Evolutionary conservation across 2,888 invertebrate genomes (phyloP).

Genomic region (Mythimna ferrago): DNA sequence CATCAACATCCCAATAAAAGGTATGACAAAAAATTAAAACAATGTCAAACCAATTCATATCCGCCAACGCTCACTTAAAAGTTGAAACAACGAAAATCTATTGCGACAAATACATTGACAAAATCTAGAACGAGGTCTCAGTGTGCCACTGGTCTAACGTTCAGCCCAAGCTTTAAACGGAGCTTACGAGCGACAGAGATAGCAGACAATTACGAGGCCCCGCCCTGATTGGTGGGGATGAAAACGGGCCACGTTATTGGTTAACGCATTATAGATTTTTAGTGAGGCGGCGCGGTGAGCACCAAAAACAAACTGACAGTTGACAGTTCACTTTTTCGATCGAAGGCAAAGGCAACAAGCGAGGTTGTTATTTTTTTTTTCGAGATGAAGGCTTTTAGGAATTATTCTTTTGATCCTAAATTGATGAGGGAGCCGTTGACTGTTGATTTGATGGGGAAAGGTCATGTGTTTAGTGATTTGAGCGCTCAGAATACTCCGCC

Average conservation of each 20-base stretch:
- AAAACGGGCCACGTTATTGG: constrained; percentile 83
- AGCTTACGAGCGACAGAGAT: constrained; percentile 85
- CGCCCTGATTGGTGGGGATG: constrained; percentile 86
- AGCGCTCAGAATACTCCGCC: constrained; percentile 77
- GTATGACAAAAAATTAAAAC: constrained; percentile 35
- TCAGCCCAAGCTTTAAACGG: constrained; percentile 75
- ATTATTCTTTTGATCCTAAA: constrained; percentile 73
- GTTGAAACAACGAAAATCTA: constrained; percentile 39
- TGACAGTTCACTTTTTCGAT: constrained; percentile 84
- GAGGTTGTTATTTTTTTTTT: constrained; percentile 39
- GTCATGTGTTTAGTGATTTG: constrained; percentile 69
- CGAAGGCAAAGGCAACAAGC: constrained; percentile 63
- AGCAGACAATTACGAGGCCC: constrained; percentile 76
- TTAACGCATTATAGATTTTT: constrained; percentile 87
- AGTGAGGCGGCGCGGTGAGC: constrained; percentile 75
- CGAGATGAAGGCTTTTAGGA: constrained; percentile 75
- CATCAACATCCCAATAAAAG: constrained; percentile 17
- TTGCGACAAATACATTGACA: constrained; percentile 48
- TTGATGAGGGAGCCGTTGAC: constrained; percentile 72
- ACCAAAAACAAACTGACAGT: constrained; percentile 77
- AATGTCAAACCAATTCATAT: constrained; percentile 55
- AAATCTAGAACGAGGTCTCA: constrained; percentile 60
- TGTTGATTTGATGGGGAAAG: constrained; percentile 75
- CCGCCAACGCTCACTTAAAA: constrained; percentile 57
- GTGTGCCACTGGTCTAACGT: constrained; percentile 73